Conservation (phyloP, 2,888 invertebrate species). For the Harpagoxenus sublaevis region DNA sequence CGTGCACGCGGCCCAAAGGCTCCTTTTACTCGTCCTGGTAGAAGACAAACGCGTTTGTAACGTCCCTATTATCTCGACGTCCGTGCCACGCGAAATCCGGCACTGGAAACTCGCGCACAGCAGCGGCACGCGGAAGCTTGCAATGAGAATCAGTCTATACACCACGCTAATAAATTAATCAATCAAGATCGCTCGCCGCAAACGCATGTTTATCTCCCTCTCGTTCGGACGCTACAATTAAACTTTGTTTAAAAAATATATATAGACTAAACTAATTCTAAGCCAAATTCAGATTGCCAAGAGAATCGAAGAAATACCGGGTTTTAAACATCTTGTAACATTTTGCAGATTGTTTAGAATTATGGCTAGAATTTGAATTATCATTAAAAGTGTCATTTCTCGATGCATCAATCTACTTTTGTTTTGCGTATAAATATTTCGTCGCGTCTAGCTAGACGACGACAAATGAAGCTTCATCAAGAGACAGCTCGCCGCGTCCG, state of each 20-base stretch:
- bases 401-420: background rate
- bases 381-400: background rate
- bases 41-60: background rate
- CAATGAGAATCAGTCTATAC: background rate
- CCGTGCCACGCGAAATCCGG: background rate
- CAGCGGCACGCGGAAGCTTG: background rate
- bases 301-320: background rate
- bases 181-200: background rate
- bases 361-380: background rate
- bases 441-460: background rate
- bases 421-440: background rate
- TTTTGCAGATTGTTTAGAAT: background rate
- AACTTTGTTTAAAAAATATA: no score
- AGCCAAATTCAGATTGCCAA: background rate
- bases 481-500: background rate
- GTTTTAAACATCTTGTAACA: background rate
- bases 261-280: background rate
- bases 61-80: slow-evolving; percentile 4
- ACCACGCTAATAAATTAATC: background rate
- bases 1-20: background rate
- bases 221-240: background rate
- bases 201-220: background rate
- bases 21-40: slow-evolving; percentile 20
- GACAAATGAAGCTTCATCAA: slow-evolving; percentile 3
- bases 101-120: background rate